phyloP scores from a whole-genome alignment of 2,888 invertebrate genomes.

The Anoncus sp. region DNA sequence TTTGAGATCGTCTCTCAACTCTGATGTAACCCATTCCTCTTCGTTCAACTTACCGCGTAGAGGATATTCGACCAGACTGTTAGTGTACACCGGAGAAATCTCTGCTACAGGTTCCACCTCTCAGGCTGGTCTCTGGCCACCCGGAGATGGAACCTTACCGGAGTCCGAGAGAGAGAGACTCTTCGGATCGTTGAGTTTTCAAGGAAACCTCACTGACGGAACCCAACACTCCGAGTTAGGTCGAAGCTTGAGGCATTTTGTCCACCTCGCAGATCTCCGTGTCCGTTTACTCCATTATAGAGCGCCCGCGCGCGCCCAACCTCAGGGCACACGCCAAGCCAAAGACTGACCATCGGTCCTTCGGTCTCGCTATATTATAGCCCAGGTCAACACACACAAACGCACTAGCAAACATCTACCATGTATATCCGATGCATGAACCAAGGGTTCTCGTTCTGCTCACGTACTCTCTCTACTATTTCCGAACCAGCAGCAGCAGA shows the following conservation, averaged over 20 bases:
- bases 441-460: conserved; percentile 30
- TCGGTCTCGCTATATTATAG: conserved; percentile 39
- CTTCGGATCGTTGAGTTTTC: conserved; percentile 58
- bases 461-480: not conserved
- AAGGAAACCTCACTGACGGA: conserved; percentile 52
- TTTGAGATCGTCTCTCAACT: conserved; percentile 55
- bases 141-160: conserved; percentile 27
- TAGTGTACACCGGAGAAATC: conserved; percentile 44
- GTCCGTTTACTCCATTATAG: conserved; percentile 72
- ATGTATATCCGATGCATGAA: conserved; percentile 37
- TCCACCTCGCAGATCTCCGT: conserved; percentile 66
- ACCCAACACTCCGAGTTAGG: conserved; percentile 48
- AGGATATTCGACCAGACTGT: conserved; percentile 62
- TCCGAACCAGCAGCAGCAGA: not conserved
- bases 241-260: conserved; percentile 62
- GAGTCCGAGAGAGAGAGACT: conserved; percentile 13
- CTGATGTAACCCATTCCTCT: conserved; percentile 45
- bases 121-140: conserved; percentile 26
- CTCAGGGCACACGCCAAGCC: conserved; percentile 48
- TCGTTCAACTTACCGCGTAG: conserved; percentile 47
- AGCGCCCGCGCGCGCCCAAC: conserved; percentile 56
- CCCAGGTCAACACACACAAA: conserved; percentile 43
- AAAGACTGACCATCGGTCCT: conserved; percentile 63
- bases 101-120: conserved; percentile 42
- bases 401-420: conserved; percentile 39